Evolutionary conservation across 2,113 vertebrate genomes (phyloP), one percentile per base, ranked within the genome.

Genomic region (Oryzias celebensis): DNA sequence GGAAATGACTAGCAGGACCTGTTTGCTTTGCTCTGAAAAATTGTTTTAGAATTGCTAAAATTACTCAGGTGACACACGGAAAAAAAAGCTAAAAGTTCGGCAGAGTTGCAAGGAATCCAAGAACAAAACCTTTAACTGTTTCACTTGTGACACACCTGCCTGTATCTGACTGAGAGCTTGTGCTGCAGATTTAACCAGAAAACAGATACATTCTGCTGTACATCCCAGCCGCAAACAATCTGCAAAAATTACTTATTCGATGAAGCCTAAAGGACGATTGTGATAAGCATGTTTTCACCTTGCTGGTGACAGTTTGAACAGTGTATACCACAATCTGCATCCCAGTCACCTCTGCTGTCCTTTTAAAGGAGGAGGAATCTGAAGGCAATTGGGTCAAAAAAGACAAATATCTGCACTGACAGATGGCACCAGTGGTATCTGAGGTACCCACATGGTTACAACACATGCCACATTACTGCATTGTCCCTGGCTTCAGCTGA

Each of bases 401-500:
- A 31, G 61, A 52, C 42, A 36, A 64, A 14, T 53, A 54, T 64
- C 23, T 54, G 62, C 51, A 31, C 62, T 47, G 49, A 54, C 62
- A 64, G 62, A 64, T 64, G 62, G 62, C 42, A 36, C 60, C 22
- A 46, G 51, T 36, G 51, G 43, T 54, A 31, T 53, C 51, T 64
- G 51, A 47, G 24, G 43, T 53, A 54, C 51, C 51, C 62, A 64
- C 45, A 64, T 64, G 62, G 62, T 36, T 54, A 16, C 43, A 36
- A n/a, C 51, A 64, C 51, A 64, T 54, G 62, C 43, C 43, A 36
- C 62, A 47, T 44, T 64, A 54, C 51, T 36, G 51, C 51, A 36
- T 17, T 26, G 45, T 22, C 52, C 51, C 62, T 16, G 43, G 16
- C 47, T 54, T 36, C 22, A 54, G 22, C n/a, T 54, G 42, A 36